A percentile compares a stretch with the other conserved stretches of the same genome.
Evolutionary conservation across 2,797 vertebrate species (phyloP).

Genomic region (Micropoecilia bifurca): DNA sequence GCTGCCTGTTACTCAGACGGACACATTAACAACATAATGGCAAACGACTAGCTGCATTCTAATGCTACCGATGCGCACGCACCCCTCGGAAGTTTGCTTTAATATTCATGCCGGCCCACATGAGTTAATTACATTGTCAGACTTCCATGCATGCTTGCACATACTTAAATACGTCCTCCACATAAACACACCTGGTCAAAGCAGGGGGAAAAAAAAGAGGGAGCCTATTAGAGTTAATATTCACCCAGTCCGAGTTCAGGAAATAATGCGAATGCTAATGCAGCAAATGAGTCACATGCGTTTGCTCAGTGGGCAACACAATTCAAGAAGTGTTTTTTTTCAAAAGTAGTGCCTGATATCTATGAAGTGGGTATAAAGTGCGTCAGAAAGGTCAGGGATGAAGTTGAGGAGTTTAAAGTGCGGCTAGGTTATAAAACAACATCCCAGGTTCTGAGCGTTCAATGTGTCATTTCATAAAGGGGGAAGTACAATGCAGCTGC

Average conservation of each 20-base stretch:
- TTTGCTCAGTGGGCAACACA: slow-evolving; percentile 38
- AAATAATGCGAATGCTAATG: slow-evolving; percentile 42
- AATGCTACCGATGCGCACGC: slow-evolving; percentile 12
- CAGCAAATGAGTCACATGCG: slow-evolving; percentile 41
- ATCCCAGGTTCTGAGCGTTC: not conserved
- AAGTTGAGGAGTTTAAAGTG: not conserved
- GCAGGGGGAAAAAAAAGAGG: not conserved
- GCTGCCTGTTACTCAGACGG: slow-evolving; percentile 37
- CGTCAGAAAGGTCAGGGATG: not conserved
- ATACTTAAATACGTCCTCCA: slow-evolving; percentile 6
- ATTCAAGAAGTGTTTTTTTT: not conserved
- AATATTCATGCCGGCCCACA: slow-evolving; percentile 17
- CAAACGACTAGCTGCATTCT: slow-evolving; percentile 28
- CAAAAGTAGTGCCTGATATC: not conserved
- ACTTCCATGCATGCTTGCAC: slow-evolving; percentile 2
- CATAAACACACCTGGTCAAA: slow-evolving; percentile 1
- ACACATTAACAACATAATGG: slow-evolving; percentile 52
- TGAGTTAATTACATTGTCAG: slow-evolving; percentile 33
- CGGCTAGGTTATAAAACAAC: not conserved
- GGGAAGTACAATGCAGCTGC: not conserved
- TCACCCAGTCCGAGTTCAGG: slow-evolving; percentile 21
- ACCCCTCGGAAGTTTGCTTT: slow-evolving; percentile 7
- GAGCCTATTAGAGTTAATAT: slow-evolving; percentile 35
- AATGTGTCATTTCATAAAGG: not conserved
- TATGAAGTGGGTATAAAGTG: not conserved